Conservation (phyloP, 2,888 invertebrate species). For the Phortica magna region DNA sequence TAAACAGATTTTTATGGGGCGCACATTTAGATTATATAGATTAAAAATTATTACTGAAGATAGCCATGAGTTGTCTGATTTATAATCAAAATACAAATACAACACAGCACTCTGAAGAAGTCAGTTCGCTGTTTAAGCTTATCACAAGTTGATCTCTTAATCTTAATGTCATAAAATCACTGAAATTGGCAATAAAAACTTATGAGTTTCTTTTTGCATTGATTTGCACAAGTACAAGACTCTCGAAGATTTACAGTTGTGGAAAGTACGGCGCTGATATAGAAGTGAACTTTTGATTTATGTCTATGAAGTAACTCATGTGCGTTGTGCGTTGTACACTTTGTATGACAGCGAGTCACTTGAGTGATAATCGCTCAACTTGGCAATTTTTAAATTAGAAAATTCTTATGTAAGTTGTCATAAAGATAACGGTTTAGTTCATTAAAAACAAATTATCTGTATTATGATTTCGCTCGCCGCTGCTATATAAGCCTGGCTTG, state of each 20-base stretch:
- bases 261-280: no score
- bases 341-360: no score
- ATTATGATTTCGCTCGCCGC: background rate
- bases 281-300: no score
- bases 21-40: background rate
- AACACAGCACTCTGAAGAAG: background rate
- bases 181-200: no score
- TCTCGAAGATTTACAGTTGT: no score
- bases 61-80: background rate
- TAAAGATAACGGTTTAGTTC: background rate
- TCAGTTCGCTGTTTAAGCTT: background rate
- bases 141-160: background rate
- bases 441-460: slow-evolving; percentile 6
- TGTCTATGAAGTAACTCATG: no score
- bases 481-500: background rate
- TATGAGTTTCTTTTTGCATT: no score
- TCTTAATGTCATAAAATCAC: background rate
- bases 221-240: no score
- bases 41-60: background rate
- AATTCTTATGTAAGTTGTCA: background rate
- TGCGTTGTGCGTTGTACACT: no score
- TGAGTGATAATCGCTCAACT: background rate
- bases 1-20: slow-evolving; percentile 2
- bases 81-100: background rate
- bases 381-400: background rate